Evolutionary conservation across 23 tunicate genomes (phyloP), one percentile per base, ranked within the genome.

Genomic region (Phallusia fumigata): DNA sequence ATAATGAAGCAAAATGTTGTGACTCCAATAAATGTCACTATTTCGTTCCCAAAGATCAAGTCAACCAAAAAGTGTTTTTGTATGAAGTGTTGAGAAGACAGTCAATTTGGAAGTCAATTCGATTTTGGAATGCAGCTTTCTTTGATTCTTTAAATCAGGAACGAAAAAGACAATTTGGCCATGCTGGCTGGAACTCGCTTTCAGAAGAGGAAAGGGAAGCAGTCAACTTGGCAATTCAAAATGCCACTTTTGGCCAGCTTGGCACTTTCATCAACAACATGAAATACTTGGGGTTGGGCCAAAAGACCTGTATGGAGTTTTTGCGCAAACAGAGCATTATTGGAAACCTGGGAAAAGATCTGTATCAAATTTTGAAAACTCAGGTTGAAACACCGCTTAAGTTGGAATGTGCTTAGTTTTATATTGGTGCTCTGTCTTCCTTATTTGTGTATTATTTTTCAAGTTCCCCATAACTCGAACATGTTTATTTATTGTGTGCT

Each of bases 61-160:
- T 24, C 28, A 22, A 58, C 11, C 53, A 76, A 76, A 82, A 73
- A 78, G 80, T 88, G 26, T 93, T 77, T 72, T 64, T 93, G 33
- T 88, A 93, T 53, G 89, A 88, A 33, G 86, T 83, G 31, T 50
- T 93, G 18, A 76, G 82, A 35, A 76, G 85, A 34, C 97, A 93
- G 77, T 21, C 78, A 26, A 93, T 93, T 34, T 93, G 97, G 97
- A 86, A 85, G 76, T 93, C 97, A 34, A 51, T 88, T 33, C 84
- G 97, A 19, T 93, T 93, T 88, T 93, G 97, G 97, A 88, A 88
- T 81, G 97, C 97, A 26, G 97, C 97, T 26, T 93, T 93, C 74
- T 88, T 88, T 80, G 82, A 90, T 65, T 92, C 97, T 64, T 89
- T 93, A 13, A 80, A 88, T 77, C 65, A 64, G 21, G 97, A 93